phyloP scores from a whole-genome alignment of 1,140 invertebrate genomes.

The Apolygus lucorum region DNA sequence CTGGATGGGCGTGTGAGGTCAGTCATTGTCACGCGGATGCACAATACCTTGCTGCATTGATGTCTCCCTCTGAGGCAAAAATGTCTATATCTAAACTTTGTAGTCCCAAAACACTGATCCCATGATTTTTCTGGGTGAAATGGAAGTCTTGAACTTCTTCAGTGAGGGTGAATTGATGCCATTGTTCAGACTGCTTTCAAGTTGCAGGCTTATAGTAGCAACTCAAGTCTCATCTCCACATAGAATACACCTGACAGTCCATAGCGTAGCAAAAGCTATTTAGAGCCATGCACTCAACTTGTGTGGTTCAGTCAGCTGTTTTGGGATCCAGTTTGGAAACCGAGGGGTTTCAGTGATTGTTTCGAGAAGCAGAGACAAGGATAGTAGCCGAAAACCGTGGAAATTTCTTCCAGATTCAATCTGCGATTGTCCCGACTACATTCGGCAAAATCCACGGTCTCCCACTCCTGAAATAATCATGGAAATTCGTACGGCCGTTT shows the following conservation, averaged over 20 bases:
- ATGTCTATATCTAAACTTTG: neutral
- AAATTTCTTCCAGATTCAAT: slow-evolving; percentile 9
- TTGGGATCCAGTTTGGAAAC: neutral
- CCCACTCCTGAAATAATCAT: neutral
- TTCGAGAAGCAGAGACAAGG: slow-evolving; percentile 9
- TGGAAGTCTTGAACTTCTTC: neutral
- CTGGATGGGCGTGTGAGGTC: too few relatives aligned
- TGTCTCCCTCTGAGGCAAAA: neutral
- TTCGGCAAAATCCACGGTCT: neutral
- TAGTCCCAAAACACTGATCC: neutral
- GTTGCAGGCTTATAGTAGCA: neutral
- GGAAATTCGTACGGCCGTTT: neutral
- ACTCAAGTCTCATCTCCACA: neutral
- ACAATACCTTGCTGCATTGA: neutral
- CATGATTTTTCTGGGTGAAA: neutral
- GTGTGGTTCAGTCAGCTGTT: too few relatives aligned
- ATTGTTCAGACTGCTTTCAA: neutral
- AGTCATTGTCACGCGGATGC: neutral
- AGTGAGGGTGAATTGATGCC: neutral
- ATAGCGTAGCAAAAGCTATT: neutral
- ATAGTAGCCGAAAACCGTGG: slow-evolving; percentile 18
- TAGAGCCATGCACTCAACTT: neutral
- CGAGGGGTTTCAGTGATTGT: slow-evolving; percentile 19
- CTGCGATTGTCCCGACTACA: neutral
- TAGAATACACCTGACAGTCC: neutral